Evolutionary conservation across 2,113 vertebrate genomes (phyloP).

Genomic region (Eubucco bourcierii): DNA sequence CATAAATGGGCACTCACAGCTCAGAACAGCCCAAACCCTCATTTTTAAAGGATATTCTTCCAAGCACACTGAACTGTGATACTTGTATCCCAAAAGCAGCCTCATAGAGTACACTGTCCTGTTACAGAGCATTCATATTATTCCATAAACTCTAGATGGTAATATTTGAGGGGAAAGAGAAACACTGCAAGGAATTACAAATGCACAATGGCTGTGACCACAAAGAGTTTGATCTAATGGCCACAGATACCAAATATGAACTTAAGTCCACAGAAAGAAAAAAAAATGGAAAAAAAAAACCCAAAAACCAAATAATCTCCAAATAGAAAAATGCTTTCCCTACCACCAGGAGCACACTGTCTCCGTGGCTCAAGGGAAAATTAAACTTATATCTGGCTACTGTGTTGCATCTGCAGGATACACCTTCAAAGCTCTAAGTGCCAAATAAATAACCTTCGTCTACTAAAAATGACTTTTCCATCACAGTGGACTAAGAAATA

Average conservation of each 20-base stretch:
- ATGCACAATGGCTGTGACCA: neutral
- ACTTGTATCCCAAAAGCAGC: neutral
- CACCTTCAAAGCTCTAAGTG: neutral
- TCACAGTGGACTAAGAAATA: neutral
- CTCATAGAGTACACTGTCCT: neutral
- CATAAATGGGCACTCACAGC: neutral
- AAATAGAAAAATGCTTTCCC: neutral
- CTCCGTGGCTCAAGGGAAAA: neutral
- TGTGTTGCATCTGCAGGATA: neutral
- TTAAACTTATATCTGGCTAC: neutral
- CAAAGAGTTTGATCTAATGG: neutral
- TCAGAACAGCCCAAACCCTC: neutral
- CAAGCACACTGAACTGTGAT: neutral
- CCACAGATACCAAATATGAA: neutral
- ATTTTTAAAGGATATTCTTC: neutral
- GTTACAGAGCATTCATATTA: neutral
- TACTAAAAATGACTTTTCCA: neutral
- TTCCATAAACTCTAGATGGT: constrained; percentile 2
- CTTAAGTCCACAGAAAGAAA: neutral
- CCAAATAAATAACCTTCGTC: neutral
- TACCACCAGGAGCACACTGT: neutral
- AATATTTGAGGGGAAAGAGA: neutral
- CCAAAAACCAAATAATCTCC: neutral
- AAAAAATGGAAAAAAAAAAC: neutral
- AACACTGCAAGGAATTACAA: neutral